phyloP scores from a whole-genome alignment of 2,797 vertebrate genomes.

The Bradypodion pumilum region DNA sequence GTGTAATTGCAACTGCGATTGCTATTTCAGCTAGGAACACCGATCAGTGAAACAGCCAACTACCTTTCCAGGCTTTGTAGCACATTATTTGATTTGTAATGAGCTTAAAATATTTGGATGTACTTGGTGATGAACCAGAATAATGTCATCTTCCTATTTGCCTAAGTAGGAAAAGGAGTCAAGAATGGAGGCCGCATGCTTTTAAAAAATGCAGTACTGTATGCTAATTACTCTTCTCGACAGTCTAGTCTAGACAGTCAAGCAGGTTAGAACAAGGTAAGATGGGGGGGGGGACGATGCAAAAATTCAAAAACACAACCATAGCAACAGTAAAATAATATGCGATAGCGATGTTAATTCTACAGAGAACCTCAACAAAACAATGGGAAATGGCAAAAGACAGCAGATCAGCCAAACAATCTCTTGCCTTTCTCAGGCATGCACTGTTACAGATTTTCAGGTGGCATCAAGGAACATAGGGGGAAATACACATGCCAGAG shows the following conservation, averaged over 20 bases:
- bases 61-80: slow-evolving; percentile 62
- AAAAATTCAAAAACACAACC: slow-evolving; percentile 62
- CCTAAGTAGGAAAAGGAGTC: slow-evolving; percentile 45
- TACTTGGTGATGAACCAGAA: slow-evolving; percentile 65
- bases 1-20: slow-evolving; percentile 56
- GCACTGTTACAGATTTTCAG: no score
- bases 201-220: neutral
- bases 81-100: slow-evolving; percentile 70
- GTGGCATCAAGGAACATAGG: neutral
- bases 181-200: slow-evolving; percentile 53
- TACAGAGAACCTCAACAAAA: slow-evolving; percentile 42
- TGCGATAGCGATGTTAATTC: slow-evolving; percentile 53
- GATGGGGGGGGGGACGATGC: slow-evolving; percentile 50
- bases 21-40: slow-evolving; percentile 53
- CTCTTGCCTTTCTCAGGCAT: neutral
- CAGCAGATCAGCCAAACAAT: neutral
- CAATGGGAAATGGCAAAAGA: neutral
- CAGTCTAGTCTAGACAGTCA: slow-evolving; percentile 57
- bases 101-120: slow-evolving; percentile 66
- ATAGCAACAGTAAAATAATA: slow-evolving; percentile 58
- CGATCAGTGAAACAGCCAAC: slow-evolving; percentile 56
- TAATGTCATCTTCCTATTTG: slow-evolving; percentile 49
- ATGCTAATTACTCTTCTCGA: slow-evolving; percentile 52
- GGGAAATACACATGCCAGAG: neutral
- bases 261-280: slow-evolving; percentile 64